phyloP scores from a whole-genome alignment of 2,888 invertebrate species.

The Rhamphomyia laevipes region DNA sequence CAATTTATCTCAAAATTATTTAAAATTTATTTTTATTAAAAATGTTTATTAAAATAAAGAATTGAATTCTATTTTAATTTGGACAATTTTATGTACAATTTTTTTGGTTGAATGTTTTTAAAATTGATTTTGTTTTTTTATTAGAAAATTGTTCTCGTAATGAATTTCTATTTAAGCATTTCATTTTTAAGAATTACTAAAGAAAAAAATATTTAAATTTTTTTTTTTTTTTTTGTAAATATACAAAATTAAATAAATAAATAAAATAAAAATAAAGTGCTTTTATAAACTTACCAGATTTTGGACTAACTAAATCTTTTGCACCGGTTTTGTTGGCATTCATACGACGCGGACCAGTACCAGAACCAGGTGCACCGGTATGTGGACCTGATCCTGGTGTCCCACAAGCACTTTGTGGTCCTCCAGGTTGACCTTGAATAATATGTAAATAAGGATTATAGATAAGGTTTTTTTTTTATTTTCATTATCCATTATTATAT shows the following conservation, averaged over 20 bases:
- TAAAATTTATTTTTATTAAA: too few species aligned
- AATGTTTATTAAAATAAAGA: neutral
- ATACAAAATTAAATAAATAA: neutral
- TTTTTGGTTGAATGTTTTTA: too few species aligned
- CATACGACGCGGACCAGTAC: conserved; percentile 36
- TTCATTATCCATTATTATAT: neutral
- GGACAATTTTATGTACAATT: too few species aligned
- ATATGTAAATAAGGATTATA: too few species aligned
- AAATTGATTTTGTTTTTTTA: too few species aligned
- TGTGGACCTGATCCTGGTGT: conserved; percentile 37
- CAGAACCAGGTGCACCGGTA: conserved; percentile 36
- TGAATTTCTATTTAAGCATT: too few species aligned
- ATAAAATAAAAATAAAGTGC: neutral
- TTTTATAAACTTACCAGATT: conserved; percentile 33
- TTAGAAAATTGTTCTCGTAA: too few species aligned
- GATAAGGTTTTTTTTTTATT: neutral
- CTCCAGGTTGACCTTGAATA: conserved; percentile 33
- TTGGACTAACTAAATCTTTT: conserved; percentile 38
- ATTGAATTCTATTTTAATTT: too few species aligned
- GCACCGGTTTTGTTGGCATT: conserved; percentile 33
- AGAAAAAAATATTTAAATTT: neutral
- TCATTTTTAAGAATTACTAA: conserved; percentile 1
- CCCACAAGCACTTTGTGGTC: conserved; percentile 32
- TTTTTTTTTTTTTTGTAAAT: neutral
- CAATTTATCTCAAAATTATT: too few species aligned